Evolutionary conservation across 2,797 vertebrate species (phyloP).

Genomic region (Eidolon dupreanum): DNA sequence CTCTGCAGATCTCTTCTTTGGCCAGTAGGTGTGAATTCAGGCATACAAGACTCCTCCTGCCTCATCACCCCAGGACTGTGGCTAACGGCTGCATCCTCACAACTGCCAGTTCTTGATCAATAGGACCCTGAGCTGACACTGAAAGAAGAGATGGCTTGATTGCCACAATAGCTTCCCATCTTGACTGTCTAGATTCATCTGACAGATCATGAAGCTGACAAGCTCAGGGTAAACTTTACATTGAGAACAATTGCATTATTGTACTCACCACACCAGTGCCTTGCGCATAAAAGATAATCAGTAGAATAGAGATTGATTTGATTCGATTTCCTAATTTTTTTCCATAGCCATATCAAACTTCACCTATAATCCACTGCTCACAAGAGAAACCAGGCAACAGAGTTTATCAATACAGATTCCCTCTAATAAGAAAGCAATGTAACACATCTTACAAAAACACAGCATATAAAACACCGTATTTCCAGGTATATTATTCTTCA

Average conservation of each 20-base stretch:
- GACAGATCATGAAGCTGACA: not conserved
- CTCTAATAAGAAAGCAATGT: not conserved
- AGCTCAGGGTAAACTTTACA: not conserved
- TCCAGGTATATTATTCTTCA: not conserved
- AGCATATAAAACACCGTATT: not conserved
- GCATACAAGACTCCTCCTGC: not conserved
- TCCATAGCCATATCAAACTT: slow-evolving; percentile 11
- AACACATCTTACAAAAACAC: not conserved
- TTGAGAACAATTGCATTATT: not conserved
- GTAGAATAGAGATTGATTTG: not conserved
- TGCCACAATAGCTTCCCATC: not conserved
- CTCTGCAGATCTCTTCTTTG: not conserved
- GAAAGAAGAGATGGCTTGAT: not conserved
- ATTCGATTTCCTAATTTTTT: not conserved
- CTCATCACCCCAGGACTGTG: not conserved
- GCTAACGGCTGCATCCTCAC: not conserved
- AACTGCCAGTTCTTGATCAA: not conserved
- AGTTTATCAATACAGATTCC: not conserved
- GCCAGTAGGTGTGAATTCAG: not conserved
- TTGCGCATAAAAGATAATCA: not conserved
- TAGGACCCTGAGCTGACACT: not conserved
- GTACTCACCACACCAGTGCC: not conserved
- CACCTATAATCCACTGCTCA: not conserved
- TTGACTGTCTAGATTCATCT: not conserved
- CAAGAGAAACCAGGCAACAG: not conserved